Percentiles rank a stretch among this genome's conserved stretches.
Conservation (phyloP, 1,140 invertebrate genomes). For the Nephila pilipes region DNA sequence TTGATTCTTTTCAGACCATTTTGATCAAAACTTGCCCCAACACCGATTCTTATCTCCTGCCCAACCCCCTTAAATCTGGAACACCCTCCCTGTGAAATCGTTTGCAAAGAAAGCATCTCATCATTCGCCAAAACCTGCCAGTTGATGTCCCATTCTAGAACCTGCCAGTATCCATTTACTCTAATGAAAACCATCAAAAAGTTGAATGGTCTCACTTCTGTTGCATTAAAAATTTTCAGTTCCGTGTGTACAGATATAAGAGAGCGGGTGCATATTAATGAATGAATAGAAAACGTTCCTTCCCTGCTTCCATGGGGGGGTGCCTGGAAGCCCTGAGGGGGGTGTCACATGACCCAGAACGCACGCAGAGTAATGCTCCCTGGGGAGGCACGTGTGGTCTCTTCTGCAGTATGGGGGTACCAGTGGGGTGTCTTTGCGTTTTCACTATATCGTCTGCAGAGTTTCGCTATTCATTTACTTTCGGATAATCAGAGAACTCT, state of each 20-base stretch:
- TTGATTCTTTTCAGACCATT: too few relatives aligned
- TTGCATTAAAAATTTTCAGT: constrained; percentile 12
- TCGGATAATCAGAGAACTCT: neutral
- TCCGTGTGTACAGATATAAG: neutral
- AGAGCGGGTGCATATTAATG: constrained; percentile 30
- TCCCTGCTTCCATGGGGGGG: neutral
- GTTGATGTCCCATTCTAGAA: neutral
- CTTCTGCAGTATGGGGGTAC: neutral
- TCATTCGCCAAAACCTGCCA: neutral
- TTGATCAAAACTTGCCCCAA: neutral
- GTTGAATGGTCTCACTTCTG: constrained; percentile 14
- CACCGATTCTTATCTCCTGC: neutral
- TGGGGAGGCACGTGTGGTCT: constrained; percentile 5
- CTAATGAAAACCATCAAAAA: constrained; percentile 30
- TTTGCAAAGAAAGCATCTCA: constrained; percentile 21
- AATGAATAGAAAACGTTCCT: neutral
- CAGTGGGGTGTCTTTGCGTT: neutral
- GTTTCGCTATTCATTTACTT: neutral
- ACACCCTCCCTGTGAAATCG: neutral
- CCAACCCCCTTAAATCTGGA: neutral
- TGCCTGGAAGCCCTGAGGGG: neutral
- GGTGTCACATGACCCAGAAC: constrained; percentile 17
- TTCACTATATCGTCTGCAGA: neutral
- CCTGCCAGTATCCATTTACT: constrained; percentile 11
- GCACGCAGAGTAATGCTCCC: neutral